phyloP scores from a whole-genome alignment of 2,888 invertebrate genomes.

The Alloscopus bannaensis region DNA sequence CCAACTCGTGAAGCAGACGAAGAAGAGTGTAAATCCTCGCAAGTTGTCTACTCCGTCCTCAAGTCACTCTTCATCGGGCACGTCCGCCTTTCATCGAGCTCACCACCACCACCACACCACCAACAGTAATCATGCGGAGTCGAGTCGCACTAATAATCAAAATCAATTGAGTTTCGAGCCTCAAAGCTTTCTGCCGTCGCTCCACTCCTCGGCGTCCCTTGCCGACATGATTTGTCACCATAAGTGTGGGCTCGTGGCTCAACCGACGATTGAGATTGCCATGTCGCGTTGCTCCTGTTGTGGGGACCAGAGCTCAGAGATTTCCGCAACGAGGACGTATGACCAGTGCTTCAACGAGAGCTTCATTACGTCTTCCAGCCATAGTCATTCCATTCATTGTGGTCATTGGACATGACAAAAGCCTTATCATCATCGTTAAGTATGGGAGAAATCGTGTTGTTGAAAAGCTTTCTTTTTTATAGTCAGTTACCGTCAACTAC shows the following conservation, averaged over 20 bases:
- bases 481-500: too few species aligned
- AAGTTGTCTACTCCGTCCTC: slow-evolving; percentile 68
- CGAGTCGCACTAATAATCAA: slow-evolving; percentile 50
- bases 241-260: slow-evolving; percentile 48
- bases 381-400: slow-evolving; percentile 70
- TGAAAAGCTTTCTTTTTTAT: slow-evolving; percentile 2
- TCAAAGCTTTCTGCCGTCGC: slow-evolving; percentile 47
- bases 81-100: slow-evolving; percentile 52
- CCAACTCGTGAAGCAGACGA: slow-evolving; percentile 63
- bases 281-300: slow-evolving; percentile 72
- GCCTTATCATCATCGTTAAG: not conserved
- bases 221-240: slow-evolving; percentile 60
- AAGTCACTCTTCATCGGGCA: slow-evolving; percentile 62
- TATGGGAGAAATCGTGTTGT: not conserved
- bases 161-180: slow-evolving; percentile 57
- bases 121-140: not conserved
- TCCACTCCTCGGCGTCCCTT: slow-evolving; percentile 54
- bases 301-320: slow-evolving; percentile 63
- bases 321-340: slow-evolving; percentile 67
- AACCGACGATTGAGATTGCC: slow-evolving; percentile 69
- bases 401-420: slow-evolving; percentile 72
- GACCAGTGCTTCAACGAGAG: slow-evolving; percentile 70
- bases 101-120: slow-evolving; percentile 26
- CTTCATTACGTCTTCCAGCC: slow-evolving; percentile 68
- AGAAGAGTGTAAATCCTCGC: slow-evolving; percentile 61